Base-by-base conservation (phyloP, 2,113 vertebrate genomes). In the Eubucco bourcierii region DNA sequence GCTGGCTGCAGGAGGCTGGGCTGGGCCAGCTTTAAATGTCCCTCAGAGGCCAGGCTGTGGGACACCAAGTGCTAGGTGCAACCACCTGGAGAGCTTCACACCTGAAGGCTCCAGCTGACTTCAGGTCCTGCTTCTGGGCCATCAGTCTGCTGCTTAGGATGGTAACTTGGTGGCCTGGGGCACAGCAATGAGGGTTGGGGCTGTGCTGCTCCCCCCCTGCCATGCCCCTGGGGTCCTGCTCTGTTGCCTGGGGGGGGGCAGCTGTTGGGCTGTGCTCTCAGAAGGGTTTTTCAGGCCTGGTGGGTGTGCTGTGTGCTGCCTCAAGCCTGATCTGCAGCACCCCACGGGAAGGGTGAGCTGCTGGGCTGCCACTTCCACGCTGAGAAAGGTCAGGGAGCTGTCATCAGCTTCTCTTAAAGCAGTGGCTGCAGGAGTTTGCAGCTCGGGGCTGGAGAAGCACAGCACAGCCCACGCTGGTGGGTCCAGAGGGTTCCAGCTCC, bases 391-490 rank as follows among this genome's bases (percentile, higher is more conserved):
- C 41, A 23, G 18, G 17, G 33, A 27, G 59, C 44, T 20, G 52
- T 9, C 52, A 2, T 19, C 21, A 0, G 9, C 4, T 29, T 25
- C 10, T 50, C 21, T 23, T 23, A 23, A 23, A 12, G 9, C 20
- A 46, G 46, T 46, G 16, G 18, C 46, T 9, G 0, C 18, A 6
- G 41, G 58, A 75, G 31, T 76, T 39, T 39, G 10, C 24, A 6
- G 24, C 29, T 20, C 8, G 20, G 31, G 25, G 18, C 16, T 9
- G 25, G 33, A 21, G 25, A 58, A 76, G 60, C 76, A 28, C 33
- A 29, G 44, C 23, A 15, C 15, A 37, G 28, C 6, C 13, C 0
- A 4, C 10, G 0, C 0, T 1, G 12, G 14, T 9, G 1, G 2
- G 4, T 52, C 47, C 21, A 2, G 65, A 63, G 41, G 7, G 24